Conservation (phyloP, 2,888 invertebrate species). For the Parnassius apollo region DNA sequence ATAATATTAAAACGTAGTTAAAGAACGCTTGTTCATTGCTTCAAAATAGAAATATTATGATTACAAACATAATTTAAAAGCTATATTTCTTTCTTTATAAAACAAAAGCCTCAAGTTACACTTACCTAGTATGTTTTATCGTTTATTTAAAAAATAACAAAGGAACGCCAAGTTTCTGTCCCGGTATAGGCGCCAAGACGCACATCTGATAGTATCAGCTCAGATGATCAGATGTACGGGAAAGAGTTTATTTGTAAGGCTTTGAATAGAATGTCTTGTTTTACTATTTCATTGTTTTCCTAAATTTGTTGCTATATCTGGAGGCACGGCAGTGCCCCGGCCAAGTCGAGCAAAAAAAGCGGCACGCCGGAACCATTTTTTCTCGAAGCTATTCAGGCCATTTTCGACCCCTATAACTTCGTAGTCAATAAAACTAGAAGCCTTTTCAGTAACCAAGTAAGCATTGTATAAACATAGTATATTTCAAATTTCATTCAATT, state of each 20-base stretch:
- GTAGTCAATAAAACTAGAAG: too few species aligned
- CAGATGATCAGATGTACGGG: slow-evolving; percentile 8
- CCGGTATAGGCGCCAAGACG: slow-evolving; percentile 17
- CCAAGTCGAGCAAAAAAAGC: too few species aligned
- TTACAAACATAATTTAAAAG: not conserved
- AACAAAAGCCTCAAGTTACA: slow-evolving; percentile 17
- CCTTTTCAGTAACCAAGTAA: too few species aligned
- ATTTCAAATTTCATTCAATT: too few species aligned
- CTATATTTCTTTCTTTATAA: slow-evolving; percentile 11
- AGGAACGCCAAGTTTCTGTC: slow-evolving; percentile 10
- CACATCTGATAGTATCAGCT: slow-evolving; percentile 9
- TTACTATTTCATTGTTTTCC: not conserved
- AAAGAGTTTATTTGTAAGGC: slow-evolving; percentile 16
- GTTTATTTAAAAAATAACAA: slow-evolving; percentile 22
- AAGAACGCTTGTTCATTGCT: not conserved
- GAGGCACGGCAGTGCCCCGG: too few species aligned
- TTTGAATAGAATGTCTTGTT: not conserved
- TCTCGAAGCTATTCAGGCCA: too few species aligned
- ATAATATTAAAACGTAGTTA: not conserved
- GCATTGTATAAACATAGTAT: too few species aligned
- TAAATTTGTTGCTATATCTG: too few species aligned
- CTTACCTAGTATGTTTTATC: slow-evolving; percentile 17
- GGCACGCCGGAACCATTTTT: too few species aligned
- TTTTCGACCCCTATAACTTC: too few species aligned
- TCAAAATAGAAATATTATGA: not conserved